phyloP scores from a whole-genome alignment of 2,888 invertebrate genomes.

The Heterodera filipjevi region DNA sequence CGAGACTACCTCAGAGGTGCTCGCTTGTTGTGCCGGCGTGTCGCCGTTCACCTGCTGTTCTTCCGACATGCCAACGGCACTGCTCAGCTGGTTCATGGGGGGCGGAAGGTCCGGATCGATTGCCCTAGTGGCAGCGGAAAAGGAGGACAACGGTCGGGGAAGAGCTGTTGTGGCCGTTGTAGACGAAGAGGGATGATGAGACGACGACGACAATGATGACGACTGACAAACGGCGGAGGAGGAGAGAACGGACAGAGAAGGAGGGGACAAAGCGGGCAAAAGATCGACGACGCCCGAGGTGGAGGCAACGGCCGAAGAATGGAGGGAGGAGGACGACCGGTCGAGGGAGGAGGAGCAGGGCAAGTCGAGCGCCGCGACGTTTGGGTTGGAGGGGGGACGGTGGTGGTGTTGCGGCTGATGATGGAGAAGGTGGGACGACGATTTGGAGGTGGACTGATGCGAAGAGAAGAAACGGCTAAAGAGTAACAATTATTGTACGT shows the following conservation, averaged over 20 bases:
- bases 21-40: background rate
- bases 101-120: slow-evolving; percentile 32
- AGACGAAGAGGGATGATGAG: slow-evolving; percentile 3
- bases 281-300: background rate
- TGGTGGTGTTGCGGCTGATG: background rate
- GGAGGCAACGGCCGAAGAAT: background rate
- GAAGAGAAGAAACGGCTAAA: slow-evolving; percentile 20
- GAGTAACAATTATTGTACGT: background rate
- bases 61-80: slow-evolving; percentile 10
- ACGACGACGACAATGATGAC: background rate
- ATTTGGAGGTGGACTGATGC: slow-evolving; percentile 20
- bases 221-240: slow-evolving; percentile 22
- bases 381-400: background rate
- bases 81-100: slow-evolving; percentile 35
- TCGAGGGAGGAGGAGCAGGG: slow-evolving; percentile 4
- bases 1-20: background rate
- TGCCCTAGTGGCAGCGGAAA: slow-evolving; percentile 5
- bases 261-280: background rate
- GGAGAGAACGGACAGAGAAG: slow-evolving; percentile 14
- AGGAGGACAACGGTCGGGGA: slow-evolving; percentile 14
- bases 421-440: background rate
- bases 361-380: background rate
- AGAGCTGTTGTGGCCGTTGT: slow-evolving; percentile 17
- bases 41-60: background rate
- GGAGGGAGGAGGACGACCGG: slow-evolving; percentile 4